These are phyloP conservation scores for Glaucomys volans DNA, from an alignment of 2,113 vertebrate species.

Conservation along the genomic window DNA sequence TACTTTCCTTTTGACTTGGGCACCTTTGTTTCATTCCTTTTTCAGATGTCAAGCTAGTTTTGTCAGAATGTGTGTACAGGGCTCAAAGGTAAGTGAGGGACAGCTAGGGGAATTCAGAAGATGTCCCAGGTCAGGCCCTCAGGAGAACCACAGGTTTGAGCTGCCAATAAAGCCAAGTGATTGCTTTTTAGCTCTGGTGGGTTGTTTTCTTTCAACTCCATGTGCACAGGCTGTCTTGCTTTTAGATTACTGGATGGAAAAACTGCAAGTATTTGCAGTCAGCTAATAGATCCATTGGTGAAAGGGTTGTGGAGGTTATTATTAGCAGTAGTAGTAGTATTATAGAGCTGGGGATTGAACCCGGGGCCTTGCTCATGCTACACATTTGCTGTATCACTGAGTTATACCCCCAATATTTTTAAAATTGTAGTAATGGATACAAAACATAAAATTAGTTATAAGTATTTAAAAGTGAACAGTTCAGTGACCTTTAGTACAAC, in stretches of 20 bases:
- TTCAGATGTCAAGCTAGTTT: background rate
- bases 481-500: background rate
- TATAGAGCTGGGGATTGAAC: background rate
- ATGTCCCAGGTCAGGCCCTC: background rate
- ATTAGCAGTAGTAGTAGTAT: background rate
- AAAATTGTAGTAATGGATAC: background rate
- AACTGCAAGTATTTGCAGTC: background rate
- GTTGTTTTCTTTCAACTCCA: background rate
- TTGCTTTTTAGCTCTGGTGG: background rate
- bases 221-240: background rate
- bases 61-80: background rate
- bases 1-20: background rate
- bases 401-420: background rate
- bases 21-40: background rate
- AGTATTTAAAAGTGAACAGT: background rate
- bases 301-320: background rate
- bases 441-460: background rate
- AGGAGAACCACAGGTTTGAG: background rate
- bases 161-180: background rate
- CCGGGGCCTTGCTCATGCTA: too few relatives aligned
- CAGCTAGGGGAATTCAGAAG: background rate
- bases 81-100: background rate
- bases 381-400: background rate
- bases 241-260: background rate
- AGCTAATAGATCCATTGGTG: background rate